Evolutionary conservation across 2,888 invertebrate genomes (phyloP), one percentile per base, ranked within the genome.

Genomic region (Lithosia quadra): DNA sequence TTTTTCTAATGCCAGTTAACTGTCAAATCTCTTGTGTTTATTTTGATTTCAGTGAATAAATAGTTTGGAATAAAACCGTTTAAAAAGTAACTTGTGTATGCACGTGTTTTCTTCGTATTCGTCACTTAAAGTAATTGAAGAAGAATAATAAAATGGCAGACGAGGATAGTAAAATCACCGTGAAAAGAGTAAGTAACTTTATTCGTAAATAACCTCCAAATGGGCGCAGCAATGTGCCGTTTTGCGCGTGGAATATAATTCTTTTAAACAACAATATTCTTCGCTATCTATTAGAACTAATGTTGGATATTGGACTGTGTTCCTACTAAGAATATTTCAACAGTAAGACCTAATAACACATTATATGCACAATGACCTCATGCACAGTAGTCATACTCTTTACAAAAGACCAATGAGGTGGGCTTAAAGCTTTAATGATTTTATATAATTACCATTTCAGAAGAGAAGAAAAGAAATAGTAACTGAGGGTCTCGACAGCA

Each of bases 401-500:
- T n/a, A n/a, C n/a, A n/a, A n/a, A n/a, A n/a, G n/a, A n/a, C n/a
- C n/a, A n/a, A n/a, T n/a, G n/a, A n/a, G n/a, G n/a, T n/a, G n/a
- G n/a, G n/a, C n/a, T n/a, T n/a, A n/a, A n/a, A n/a, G n/a, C n/a
- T n/a, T n/a, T 0, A 34, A 58, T 28, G 33, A 18, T 21, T 34
- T 58, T 11, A 58, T 58, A 9, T n/a, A 10, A 34, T 49, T 10
- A 58, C 9, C 33, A 21, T 82, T 82, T 43, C 70, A 84, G 84
- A 84, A 79, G 73, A 74, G 58, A 34, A 81, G 75, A 39, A 75
- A 79, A 24, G 74, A 71, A 8, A 79, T 90, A 64, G 76, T 86
- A 21, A 84, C 87, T 5, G 88, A 84, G 4, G 84, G 80, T 58
- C 77, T 92, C 28, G 89, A 92, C 65, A 89, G 84, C 68, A 88